Evolutionary conservation across 2,113 vertebrate species (phyloP).

Genomic region (Microtus montanus): DNA sequence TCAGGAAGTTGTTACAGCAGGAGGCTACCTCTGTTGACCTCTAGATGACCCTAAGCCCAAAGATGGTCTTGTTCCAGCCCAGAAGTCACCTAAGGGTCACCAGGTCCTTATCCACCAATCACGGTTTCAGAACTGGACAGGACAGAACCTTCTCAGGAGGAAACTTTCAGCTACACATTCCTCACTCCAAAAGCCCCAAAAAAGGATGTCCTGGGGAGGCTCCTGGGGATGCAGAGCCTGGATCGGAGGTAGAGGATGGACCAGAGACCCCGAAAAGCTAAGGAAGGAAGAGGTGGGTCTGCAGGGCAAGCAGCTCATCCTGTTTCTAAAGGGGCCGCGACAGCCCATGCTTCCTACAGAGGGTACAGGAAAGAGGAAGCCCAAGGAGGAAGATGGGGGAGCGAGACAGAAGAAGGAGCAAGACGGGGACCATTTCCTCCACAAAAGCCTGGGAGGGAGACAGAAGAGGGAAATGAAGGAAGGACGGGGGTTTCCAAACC

Average conservation of each 20-base stretch:
- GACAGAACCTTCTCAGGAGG: background rate
- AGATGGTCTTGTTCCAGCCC: background rate
- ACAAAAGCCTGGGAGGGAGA: background rate
- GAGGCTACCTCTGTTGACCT: background rate
- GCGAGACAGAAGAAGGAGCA: background rate
- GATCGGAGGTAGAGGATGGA: background rate
- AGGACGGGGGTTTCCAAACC: background rate
- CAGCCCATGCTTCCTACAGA: background rate
- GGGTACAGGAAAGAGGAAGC: slow-evolving; percentile 44
- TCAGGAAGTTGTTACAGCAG: background rate
- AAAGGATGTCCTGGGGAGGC: slow-evolving; percentile 54
- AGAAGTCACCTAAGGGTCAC: slow-evolving; percentile 34
- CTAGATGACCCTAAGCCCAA: background rate
- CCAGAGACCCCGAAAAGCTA: slow-evolving; percentile 3
- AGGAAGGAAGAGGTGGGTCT: slow-evolving; percentile 67
- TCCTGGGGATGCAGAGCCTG: background rate
- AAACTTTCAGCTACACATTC: background rate
- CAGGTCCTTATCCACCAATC: background rate
- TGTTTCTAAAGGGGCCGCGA: slow-evolving; percentile 19
- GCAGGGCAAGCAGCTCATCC: background rate
- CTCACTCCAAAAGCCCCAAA: slow-evolving; percentile 27
- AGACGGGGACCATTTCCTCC: background rate
- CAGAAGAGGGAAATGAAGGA: background rate
- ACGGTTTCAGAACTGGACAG: background rate
- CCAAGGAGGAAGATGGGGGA: background rate